A percentile compares a stretch with the other conserved stretches of the same genome.
Conservation (phyloP, 1,140 invertebrate genomes). For the Scaptomyza pallida region DNA sequence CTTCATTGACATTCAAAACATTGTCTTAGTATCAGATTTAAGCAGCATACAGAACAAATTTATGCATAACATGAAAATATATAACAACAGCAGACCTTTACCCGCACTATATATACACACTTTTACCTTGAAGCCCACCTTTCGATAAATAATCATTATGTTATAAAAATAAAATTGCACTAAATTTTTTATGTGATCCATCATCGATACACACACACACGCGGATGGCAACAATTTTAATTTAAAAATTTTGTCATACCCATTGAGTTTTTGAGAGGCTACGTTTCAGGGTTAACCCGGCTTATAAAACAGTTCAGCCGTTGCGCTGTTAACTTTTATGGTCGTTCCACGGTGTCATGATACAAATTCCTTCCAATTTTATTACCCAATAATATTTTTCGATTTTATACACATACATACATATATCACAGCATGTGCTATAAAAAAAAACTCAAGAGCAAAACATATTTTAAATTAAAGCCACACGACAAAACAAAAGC, state of each 20-base stretch:
- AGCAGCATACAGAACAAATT: constrained; percentile 8
- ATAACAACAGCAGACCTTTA: background rate
- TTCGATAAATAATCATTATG: constrained; percentile 61
- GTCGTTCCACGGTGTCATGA: constrained; percentile 33
- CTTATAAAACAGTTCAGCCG: constrained; percentile 63
- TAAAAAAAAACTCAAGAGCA: constrained; percentile 40
- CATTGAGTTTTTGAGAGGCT: constrained; percentile 48
- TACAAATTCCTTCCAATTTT: constrained; percentile 55
- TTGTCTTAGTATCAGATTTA: background rate
- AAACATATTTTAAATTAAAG: constrained; percentile 49
- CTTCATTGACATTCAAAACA: background rate
- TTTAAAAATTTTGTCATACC: constrained; percentile 76
- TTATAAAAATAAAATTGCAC: constrained; percentile 67
- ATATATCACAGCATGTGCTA: constrained; percentile 49
- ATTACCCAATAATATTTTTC: constrained; percentile 80
- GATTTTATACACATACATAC: constrained; percentile 73
- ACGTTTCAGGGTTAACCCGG: constrained; percentile 37
- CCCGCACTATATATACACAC: constrained; percentile 1
- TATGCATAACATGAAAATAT: background rate
- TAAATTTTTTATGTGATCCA: constrained; percentile 81
- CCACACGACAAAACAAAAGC: background rate
- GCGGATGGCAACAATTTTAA: constrained; percentile 59
- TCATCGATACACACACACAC: constrained; percentile 57
- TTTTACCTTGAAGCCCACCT: constrained; percentile 15
- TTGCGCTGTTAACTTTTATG: constrained; percentile 77